A percentile compares a stretch with the other conserved stretches of the same genome.
Conservation (phyloP, 2,797 vertebrate species). For the Sandelia bainsii region DNA sequence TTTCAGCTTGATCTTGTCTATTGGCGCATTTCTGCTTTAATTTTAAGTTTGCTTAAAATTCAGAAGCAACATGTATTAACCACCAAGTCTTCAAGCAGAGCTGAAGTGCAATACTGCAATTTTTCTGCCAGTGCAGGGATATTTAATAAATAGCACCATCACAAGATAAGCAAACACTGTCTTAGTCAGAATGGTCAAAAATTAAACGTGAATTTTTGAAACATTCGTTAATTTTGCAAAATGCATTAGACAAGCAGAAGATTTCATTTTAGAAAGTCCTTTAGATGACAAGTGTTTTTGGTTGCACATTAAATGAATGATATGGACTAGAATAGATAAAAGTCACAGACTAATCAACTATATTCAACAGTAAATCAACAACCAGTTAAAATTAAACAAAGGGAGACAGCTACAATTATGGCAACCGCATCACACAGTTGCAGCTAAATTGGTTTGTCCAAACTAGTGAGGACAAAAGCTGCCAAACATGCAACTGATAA, state of each 20-base stretch:
- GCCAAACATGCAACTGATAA: conserved; percentile 30
- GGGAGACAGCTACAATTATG: conserved; percentile 24
- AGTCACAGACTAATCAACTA: neutral
- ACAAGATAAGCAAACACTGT: neutral
- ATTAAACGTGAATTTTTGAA: neutral
- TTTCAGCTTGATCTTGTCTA: neutral
- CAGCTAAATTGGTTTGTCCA: conserved; percentile 59
- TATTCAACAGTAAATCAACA: conserved; percentile 6
- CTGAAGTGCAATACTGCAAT: conserved; percentile 1
- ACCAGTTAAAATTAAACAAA: conserved; percentile 26
- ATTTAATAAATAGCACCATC: neutral
- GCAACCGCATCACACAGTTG: conserved; percentile 34
- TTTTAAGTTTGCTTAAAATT: neutral
- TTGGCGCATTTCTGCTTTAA: neutral
- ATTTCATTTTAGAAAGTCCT: neutral
- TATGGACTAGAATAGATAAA: neutral
- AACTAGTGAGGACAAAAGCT: conserved; percentile 42
- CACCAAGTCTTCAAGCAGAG: neutral
- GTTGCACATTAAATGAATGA: neutral
- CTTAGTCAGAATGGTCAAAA: neutral
- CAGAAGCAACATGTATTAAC: neutral
- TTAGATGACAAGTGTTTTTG: neutral
- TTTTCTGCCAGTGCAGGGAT: neutral
- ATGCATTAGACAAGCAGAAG: neutral
- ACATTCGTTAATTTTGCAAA: neutral